Evolutionary conservation across 2,888 invertebrate genomes (phyloP).

Genomic region (Thymelicus lineola): DNA sequence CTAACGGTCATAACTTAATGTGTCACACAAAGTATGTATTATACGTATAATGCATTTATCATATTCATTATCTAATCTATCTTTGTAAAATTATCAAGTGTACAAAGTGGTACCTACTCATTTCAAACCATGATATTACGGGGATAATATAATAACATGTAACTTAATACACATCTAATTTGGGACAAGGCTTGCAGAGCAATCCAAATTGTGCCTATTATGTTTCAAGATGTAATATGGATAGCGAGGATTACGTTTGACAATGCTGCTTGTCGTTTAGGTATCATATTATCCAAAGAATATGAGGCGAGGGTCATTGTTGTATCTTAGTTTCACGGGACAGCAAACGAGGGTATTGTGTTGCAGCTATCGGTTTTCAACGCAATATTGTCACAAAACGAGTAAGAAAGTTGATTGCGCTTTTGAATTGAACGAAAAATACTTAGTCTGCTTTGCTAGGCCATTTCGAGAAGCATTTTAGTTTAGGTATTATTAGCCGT

Average conservation of each 20-base stretch:
- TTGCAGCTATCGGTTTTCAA: slow-evolving; percentile 65
- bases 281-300: slow-evolving; percentile 52
- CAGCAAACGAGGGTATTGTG: slow-evolving; percentile 74
- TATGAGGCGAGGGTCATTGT: slow-evolving; percentile 61
- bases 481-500: not conserved
- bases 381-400: slow-evolving; percentile 68
- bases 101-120: not conserved
- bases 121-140: slow-evolving; percentile 1
- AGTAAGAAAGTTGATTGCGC: slow-evolving; percentile 64
- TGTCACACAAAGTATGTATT: too few relatives aligned
- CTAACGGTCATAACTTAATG: too few relatives aligned
- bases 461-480: slow-evolving; percentile 11
- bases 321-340: slow-evolving; percentile 71
- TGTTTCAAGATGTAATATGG: slow-evolving; percentile 39
- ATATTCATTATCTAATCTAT: too few relatives aligned
- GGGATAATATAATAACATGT: not conserved
- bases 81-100: too few relatives aligned
- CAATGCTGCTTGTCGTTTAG: slow-evolving; percentile 56
- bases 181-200: slow-evolving; percentile 8
- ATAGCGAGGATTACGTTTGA: slow-evolving; percentile 54
- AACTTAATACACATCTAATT: slow-evolving; percentile 20
- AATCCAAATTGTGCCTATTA: slow-evolving; percentile 37
- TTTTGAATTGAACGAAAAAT: slow-evolving; percentile 55
- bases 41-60: too few relatives aligned
- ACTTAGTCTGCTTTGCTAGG: slow-evolving; percentile 45